Evolutionary conservation across 2,797 vertebrate genomes (phyloP).

Genomic region (Chrysolophus pictus): DNA sequence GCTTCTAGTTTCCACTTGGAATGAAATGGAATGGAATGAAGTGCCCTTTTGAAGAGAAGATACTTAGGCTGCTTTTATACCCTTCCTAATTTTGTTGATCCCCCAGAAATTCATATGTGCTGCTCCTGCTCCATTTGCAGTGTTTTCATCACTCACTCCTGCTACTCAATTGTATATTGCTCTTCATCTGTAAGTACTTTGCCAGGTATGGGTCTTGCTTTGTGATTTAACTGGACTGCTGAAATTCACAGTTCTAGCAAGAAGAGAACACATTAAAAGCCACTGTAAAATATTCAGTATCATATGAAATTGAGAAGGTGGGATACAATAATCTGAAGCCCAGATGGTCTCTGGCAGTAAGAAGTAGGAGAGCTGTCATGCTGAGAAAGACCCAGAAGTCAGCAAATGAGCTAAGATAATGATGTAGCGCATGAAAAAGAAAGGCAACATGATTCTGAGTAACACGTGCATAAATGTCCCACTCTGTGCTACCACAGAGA

Average conservation of each 20-base stretch:
- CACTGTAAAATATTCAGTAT: neutral
- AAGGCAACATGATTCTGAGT: neutral
- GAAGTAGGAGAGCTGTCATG: neutral
- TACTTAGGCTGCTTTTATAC: neutral
- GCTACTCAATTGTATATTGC: neutral
- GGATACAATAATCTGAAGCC: constrained; percentile 3
- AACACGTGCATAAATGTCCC: neutral
- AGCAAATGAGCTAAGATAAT: constrained; percentile 23
- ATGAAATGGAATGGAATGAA: neutral
- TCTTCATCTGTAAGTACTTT: neutral
- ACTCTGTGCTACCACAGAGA: neutral
- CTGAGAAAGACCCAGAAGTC: constrained; percentile 16
- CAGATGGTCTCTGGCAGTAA: constrained; percentile 10
- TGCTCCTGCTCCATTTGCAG: neutral
- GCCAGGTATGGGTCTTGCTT: neutral
- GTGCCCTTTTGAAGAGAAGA: neutral
- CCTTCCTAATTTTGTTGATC: neutral
- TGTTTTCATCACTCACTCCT: neutral
- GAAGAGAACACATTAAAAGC: neutral
- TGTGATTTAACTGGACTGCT: constrained; percentile 1
- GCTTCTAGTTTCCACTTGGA: neutral
- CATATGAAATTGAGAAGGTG: neutral
- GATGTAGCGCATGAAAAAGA: neutral
- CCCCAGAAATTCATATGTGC: neutral
- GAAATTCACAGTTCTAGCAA: constrained; percentile 8